These are phyloP conservation scores for Ophion ellenae DNA, from an alignment of 2,888 invertebrate species.

Conservation along the genomic window DNA sequence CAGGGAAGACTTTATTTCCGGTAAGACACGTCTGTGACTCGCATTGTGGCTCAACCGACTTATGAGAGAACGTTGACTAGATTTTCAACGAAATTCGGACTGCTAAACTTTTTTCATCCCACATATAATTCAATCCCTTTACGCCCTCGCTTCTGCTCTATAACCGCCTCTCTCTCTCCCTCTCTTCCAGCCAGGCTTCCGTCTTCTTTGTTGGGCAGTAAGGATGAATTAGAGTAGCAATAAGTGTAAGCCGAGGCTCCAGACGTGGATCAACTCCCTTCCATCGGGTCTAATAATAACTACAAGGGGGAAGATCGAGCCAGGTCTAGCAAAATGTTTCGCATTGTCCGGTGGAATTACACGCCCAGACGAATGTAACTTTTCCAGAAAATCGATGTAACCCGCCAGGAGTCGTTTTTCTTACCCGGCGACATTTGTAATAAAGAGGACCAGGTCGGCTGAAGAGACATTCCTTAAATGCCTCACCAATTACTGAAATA, in stretches of 20 bases:
- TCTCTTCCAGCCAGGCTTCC: slow-evolving; percentile 8
- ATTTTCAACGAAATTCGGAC: slow-evolving; percentile 45
- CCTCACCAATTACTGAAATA: no score
- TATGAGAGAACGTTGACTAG: slow-evolving; percentile 42
- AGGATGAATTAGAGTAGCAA: slow-evolving; percentile 43
- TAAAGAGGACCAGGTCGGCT: not conserved
- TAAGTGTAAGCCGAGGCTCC: slow-evolving; percentile 31
- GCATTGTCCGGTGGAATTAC: slow-evolving; percentile 46
- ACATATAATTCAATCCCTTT: not conserved
- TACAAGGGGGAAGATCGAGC: slow-evolving; percentile 12
- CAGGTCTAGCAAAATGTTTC: slow-evolving; percentile 45
- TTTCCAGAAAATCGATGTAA: slow-evolving; percentile 47
- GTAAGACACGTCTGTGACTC: not conserved
- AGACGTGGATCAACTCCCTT: slow-evolving; percentile 9
- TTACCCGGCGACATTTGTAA: no score
- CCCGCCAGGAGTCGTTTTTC: not conserved
- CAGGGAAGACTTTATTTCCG: not conserved
- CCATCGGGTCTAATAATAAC: slow-evolving; percentile 18
- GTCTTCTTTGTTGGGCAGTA: slow-evolving; percentile 26
- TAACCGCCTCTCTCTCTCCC: not conserved
- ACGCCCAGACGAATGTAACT: slow-evolving; percentile 27
- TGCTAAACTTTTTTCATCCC: slow-evolving; percentile 42
- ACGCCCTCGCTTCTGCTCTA: no score
- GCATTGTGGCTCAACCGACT: not conserved
- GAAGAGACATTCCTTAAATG: no score